A percentile compares a stretch with the other conserved stretches of the same genome.
These are phyloP conservation scores for Adrianichthys oophorus DNA, from an alignment of 2,797 vertebrate species.

Conservation along the genomic window DNA sequence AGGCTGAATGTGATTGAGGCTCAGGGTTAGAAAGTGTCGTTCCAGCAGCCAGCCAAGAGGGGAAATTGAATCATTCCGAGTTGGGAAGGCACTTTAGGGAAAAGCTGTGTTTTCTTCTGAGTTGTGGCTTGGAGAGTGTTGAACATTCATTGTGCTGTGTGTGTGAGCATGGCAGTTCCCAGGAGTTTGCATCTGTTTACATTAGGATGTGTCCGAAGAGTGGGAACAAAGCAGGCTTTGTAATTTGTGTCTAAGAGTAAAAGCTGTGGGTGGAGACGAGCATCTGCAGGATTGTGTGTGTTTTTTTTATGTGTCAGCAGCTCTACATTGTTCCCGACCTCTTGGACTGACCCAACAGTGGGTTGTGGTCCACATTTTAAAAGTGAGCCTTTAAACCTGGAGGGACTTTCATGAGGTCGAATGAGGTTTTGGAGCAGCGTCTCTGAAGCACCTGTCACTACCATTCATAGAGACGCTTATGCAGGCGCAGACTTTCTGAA, in stretches of 20 bases:
- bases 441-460: conserved; percentile 48
- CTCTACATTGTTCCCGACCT: conserved; percentile 40
- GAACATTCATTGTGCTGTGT: conserved; percentile 21
- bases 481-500: background rate
- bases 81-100: conserved; percentile 63
- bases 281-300: conserved; percentile 47
- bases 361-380: conserved; percentile 48
- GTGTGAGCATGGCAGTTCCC: conserved; percentile 38
- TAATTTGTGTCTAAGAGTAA: conserved; percentile 59
- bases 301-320: conserved; percentile 67
- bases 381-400: conserved; percentile 42
- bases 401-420: conserved; percentile 39
- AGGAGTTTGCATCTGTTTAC: conserved; percentile 39
- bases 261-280: conserved; percentile 59
- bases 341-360: conserved; percentile 41
- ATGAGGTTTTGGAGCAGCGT: conserved; percentile 19
- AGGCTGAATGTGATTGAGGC: conserved; percentile 42
- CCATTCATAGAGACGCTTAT: conserved; percentile 23
- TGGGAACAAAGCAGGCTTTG: conserved; percentile 65
- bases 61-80: conserved; percentile 78
- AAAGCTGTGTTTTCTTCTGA: conserved; percentile 58
- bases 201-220: conserved; percentile 33
- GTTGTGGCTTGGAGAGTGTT: conserved; percentile 51
- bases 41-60: conserved; percentile 61
- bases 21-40: conserved; percentile 64